A percentile compares a stretch with the other conserved stretches of the same genome.
Conservation (phyloP, 2,888 invertebrate genomes). For the Plebejus anna region DNA sequence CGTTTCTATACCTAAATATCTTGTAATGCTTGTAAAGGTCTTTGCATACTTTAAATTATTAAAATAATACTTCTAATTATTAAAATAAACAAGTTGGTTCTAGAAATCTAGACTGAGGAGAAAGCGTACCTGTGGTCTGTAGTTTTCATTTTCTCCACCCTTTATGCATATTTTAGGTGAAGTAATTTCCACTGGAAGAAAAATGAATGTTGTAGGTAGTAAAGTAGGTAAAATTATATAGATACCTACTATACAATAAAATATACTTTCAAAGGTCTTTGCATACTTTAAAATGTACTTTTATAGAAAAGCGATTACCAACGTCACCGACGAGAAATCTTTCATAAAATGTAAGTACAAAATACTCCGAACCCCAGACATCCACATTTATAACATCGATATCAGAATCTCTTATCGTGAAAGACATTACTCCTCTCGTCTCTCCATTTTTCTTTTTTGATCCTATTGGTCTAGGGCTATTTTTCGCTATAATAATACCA, state of each 20-base stretch:
- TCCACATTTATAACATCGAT: slow-evolving; percentile 86
- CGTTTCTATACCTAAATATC: neutral
- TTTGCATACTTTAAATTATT: no score
- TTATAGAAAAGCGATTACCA: slow-evolving; percentile 62
- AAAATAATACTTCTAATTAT: no score
- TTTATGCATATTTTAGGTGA: slow-evolving; percentile 82
- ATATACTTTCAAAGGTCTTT: no score
- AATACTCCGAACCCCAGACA: slow-evolving; percentile 85
- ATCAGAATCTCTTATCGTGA: slow-evolving; percentile 87
- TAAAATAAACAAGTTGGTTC: neutral
- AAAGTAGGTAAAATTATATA: neutral
- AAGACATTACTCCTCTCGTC: slow-evolving; percentile 85
- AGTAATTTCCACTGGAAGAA: slow-evolving; percentile 82
- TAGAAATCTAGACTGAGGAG: neutral
- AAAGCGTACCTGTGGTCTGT: slow-evolving; percentile 78
- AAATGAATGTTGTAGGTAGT: slow-evolving; percentile 23
- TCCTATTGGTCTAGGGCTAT: slow-evolving; percentile 75
- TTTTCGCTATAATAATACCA: slow-evolving; percentile 83
- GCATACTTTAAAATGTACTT: neutral
- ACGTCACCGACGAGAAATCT: slow-evolving; percentile 85
- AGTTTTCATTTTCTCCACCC: slow-evolving; percentile 79
- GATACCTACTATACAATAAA: no score
- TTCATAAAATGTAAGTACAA: slow-evolving; percentile 80
- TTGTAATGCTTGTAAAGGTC: no score
- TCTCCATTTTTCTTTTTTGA: slow-evolving; percentile 75